phyloP scores from a whole-genome alignment of 2,888 invertebrate species.

The Mesopsocus fuscifrons region DNA sequence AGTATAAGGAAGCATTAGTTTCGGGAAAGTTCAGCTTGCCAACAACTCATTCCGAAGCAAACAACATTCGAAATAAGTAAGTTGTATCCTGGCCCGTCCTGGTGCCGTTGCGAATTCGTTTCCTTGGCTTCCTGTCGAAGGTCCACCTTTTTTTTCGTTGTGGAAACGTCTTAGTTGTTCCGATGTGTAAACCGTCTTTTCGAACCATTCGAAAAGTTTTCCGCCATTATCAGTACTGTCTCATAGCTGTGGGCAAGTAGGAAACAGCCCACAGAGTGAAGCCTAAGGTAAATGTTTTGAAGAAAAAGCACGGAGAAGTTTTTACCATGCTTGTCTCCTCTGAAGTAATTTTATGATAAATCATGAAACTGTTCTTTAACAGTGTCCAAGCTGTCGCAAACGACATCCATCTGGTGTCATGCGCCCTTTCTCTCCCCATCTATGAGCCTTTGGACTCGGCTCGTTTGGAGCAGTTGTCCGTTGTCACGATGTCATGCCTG shows the following conservation, averaged over 20 bases:
- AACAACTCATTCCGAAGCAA: conserved; percentile 49
- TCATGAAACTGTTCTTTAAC: no score
- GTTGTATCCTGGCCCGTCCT: conserved; percentile 14
- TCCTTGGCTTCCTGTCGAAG: neutral
- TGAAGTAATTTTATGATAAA: no score
- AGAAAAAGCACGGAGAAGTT: no score
- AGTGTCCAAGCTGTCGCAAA: conserved; percentile 63
- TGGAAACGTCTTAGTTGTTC: conserved; percentile 6
- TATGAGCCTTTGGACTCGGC: conserved; percentile 70
- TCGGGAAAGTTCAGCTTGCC: conserved; percentile 48
- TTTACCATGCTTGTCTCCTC: no score
- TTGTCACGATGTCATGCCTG: conserved; percentile 64
- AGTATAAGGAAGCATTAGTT: conserved; percentile 26
- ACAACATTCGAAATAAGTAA: conserved; percentile 43
- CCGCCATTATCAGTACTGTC: neutral
- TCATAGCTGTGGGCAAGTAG: no score
- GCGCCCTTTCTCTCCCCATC: conserved; percentile 68
- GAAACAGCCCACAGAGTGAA: no score
- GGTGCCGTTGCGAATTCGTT: neutral
- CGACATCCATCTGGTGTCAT: conserved; percentile 66
- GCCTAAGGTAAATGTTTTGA: no score
- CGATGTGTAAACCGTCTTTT: neutral
- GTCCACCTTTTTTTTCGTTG: no score
- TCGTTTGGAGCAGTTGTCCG: conserved; percentile 64
- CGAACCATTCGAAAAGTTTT: conserved; percentile 6